A percentile compares a stretch with the other conserved stretches of the same genome.
These are phyloP conservation scores for Australoheros facetus DNA, from an alignment of 2,797 vertebrate species.

Conservation along the genomic window DNA sequence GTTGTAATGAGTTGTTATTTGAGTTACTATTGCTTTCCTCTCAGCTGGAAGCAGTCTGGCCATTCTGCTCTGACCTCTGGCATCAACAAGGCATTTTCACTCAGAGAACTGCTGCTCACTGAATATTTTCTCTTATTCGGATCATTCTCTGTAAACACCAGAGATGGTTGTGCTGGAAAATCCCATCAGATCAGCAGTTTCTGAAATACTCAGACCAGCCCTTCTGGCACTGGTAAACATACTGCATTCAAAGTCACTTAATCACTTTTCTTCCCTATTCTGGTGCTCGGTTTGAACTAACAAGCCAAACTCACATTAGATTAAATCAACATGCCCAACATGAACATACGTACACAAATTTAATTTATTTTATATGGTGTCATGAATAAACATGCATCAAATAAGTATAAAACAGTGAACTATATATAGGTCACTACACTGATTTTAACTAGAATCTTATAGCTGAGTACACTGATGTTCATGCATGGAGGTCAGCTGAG, in stretches of 20 bases:
- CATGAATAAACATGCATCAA: not conserved
- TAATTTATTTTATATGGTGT: not conserved
- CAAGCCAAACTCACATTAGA: not conserved
- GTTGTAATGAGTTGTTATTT: not conserved
- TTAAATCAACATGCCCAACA: not conserved
- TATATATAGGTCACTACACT: constrained; percentile 45
- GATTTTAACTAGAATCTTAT: constrained; percentile 23
- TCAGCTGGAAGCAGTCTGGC: constrained; percentile 11
- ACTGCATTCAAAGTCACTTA: not conserved
- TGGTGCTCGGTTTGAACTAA: not conserved
- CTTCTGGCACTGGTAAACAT: not conserved
- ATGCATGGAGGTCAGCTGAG: constrained; percentile 30
- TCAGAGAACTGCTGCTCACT: not conserved
- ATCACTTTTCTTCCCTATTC: not conserved
- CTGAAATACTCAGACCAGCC: not conserved
- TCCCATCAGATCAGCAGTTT: not conserved
- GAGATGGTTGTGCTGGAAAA: not conserved
- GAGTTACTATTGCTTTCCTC: not conserved
- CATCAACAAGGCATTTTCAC: constrained; percentile 51
- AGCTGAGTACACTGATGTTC: constrained; percentile 23
- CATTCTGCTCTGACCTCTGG: constrained; percentile 59
- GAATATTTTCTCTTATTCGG: not conserved
- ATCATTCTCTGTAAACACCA: not conserved
- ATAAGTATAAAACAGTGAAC: not conserved
- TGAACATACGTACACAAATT: not conserved